Evolutionary conservation across 2,888 invertebrate species (phyloP), one percentile per base, ranked within the genome.

Genomic region (Brachylomia viminalis): DNA sequence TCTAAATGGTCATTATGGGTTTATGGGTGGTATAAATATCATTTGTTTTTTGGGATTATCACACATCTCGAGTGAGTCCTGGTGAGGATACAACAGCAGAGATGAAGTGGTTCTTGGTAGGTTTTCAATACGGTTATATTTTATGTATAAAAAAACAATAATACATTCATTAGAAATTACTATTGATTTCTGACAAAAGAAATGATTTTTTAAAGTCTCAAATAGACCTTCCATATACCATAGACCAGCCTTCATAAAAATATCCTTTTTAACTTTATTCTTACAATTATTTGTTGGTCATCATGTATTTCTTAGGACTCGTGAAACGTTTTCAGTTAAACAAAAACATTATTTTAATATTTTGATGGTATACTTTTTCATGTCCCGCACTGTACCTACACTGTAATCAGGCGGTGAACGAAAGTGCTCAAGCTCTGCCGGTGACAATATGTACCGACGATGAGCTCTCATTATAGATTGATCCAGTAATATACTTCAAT

Each of bases 21-120:
- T 90, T 91, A 92, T 93, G 91, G 90, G 87, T 90, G 91, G 93
- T 95, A 96, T 96, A 95, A 93, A 95, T 95, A 94, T 87, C 84
- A 90, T 91, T 91, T 91, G 75, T 92, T 88, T 87, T 88, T 90
- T 82, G 86, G 85, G 88, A 84, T 89, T 83, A 90, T 88, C 94
- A 94, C 93, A 95, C 90, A 93, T 91, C 92, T 90, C 90, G 84
- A 88, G 84, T 87, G 89, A 79, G 82, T 92, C 91, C 92, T 91
- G 90, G 75, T 80, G 88, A 85, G 90, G 89, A 91, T 75, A 86
- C 87, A 87, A 73, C 92, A 80, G 62, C 65, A 77, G 88, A 93
- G 89, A 95, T 95, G 95, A 92, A 92, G 90, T 87, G 88, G 68
- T 80, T 94, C 82, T 88, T 93, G 94, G 95, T 95, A 80, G 79